Evolutionary conservation across 2,888 invertebrate species (phyloP), one percentile per base, ranked within the genome.

Genomic region (Cryptus viduatorius): DNA sequence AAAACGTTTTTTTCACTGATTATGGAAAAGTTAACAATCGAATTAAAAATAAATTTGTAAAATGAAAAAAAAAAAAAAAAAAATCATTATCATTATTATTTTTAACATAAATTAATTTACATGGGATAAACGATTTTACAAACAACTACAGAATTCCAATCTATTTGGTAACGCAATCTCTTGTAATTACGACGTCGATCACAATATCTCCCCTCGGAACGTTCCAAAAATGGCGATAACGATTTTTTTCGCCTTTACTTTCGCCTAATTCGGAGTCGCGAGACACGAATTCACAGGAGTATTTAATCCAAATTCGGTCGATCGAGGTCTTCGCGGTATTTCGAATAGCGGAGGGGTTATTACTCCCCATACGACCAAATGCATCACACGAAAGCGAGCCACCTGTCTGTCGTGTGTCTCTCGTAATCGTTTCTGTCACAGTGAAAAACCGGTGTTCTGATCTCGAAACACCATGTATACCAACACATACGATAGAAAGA

Each of bases 221-320:
- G n/a, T 29, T 24, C 8, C 12, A 14, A 24, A 48, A 80, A 68
- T 68, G 68, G 61, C 42, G 68, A 37, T 42, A 73, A 75, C 69
- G 12, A 31, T 75, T 68, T 29, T 50, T 71, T 37, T 68, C 44
- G 19, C 48, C 68, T 79, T 65, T 53, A 29, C 14, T 37, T n/a
- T 67, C 14, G 56, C 80, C 73, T 67, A 73, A 67, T 73, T 59
- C 79, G 79, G 78, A 79, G 31, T 79, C 42, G 37, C 37, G 29
- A 69, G 29, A 50, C 68, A 29, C 68, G 29, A 48, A 68, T 68
- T 61, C 31, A 31, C 29, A 7, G 29, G 61, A 12, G 46, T 61
- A 61, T 61, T 61, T 61, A 61, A n/a, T 61, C 61, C 73, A 75
- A 75, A 75, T 48, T 75, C 48, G 73, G 31, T 2, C 3, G 31